A percentile compares a stretch with the other conserved stretches of the same genome.
Conservation (phyloP, 2,888 invertebrate genomes). For the Gibbula magus region DNA sequence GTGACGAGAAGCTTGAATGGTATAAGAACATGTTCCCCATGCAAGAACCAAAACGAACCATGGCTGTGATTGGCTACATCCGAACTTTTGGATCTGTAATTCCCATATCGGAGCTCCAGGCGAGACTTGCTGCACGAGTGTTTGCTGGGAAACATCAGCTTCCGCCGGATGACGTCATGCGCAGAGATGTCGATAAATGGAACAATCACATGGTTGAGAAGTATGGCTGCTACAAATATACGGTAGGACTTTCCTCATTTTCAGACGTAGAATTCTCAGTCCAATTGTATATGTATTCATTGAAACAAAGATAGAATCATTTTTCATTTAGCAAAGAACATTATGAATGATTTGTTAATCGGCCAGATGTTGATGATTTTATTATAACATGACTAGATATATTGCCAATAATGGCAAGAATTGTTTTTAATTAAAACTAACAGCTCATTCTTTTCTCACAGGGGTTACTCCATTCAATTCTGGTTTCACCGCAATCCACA, state of each 20-base stretch:
- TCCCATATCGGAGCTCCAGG: background rate
- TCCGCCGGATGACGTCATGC: background rate
- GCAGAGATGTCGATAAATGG: constrained; percentile 2
- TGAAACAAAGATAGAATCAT: too few species aligned
- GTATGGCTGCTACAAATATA: background rate
- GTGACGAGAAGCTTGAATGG: constrained; percentile 43
- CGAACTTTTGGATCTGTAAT: constrained; percentile 13
- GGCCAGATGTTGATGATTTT: too few species aligned
- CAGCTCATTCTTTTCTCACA: too few species aligned
- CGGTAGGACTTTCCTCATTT: background rate
- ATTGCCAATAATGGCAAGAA: too few species aligned
- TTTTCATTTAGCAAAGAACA: too few species aligned
- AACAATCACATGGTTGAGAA: background rate
- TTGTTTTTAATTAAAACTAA: too few species aligned
- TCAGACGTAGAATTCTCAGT: too few species aligned
- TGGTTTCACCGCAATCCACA: too few species aligned
- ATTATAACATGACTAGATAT: too few species aligned
- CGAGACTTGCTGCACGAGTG: constrained; percentile 11
- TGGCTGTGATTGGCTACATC: constrained; percentile 52
- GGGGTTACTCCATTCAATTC: too few species aligned
- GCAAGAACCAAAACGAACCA: constrained; percentile 41
- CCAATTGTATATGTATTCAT: too few species aligned
- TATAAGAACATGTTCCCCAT: constrained; percentile 53
- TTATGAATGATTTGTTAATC: too few species aligned
- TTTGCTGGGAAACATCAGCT: constrained; percentile 14